Base-by-base conservation (phyloP, 2,113 vertebrate genomes). In the Polypterus bichir region DNA sequence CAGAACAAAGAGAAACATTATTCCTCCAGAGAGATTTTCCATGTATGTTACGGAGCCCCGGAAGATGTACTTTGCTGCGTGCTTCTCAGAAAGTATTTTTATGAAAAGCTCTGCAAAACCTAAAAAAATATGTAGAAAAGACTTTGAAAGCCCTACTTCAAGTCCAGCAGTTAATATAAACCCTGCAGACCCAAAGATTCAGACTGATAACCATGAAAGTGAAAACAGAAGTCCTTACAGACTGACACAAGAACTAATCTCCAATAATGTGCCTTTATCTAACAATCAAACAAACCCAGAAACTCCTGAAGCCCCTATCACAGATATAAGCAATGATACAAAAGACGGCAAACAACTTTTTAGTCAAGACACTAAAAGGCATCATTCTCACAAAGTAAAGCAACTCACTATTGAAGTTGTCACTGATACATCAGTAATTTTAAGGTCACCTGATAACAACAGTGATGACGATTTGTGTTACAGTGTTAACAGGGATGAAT, bases 11-110 rank as follows among this genome's bases (percentile, higher is more conserved):
- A 80, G 89, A 73, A 91, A 78, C 60, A 83, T 92, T 71, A 86
- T 92, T n/a, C 90, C 86, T 52, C 92, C 93, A 59, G 86, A 87
- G 3, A 83, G 88, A 73, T 93, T 88, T 64, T 92, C 91, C 49
- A 85, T 91, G 8, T 97, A 92, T 65, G 86, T 97, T 54, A 94
- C 88, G 11, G 91, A 92, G 70, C 81, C 81, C 59, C 77, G 79
- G 61, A 83, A 82, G 54, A 85, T 83, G 83, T 81, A 74, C 69
- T 79, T 76, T 71, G 73, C 77, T 59, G 80, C 77, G 9, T 83
- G 78, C 75, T 81, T 85, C 72, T 76, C 82, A 69, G 88, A 91
- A 66, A 75, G 64, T 48, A 79, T 85, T 64, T 78, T 89, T 65
- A 81, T 83, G 56, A 83, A 78, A 66, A 87, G 71, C 73, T 64